A percentile compares a stretch with the other conserved stretches of the same genome.
Evolutionary conservation across 2,888 invertebrate genomes (phyloP).

Genomic region (Onthophagus sagittarius): DNA sequence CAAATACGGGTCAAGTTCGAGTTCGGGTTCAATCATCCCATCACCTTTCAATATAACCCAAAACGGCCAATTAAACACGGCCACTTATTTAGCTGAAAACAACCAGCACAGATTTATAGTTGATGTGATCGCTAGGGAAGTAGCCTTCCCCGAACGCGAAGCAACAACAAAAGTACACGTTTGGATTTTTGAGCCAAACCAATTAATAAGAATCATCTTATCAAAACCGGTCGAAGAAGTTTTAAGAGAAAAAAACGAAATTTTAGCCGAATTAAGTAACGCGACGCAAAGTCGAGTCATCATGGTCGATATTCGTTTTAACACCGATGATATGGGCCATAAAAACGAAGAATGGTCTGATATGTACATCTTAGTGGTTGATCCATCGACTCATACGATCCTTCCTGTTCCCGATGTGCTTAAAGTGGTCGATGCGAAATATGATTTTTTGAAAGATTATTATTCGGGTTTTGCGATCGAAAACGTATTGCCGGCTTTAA

Average conservation of each 20-base stretch:
- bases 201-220: slow-evolving; percentile 78
- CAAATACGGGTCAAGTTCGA: slow-evolving; percentile 70
- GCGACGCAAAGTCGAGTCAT: slow-evolving; percentile 77
- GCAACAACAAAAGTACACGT: slow-evolving; percentile 77
- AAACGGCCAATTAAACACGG: slow-evolving; percentile 68
- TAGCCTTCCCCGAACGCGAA: slow-evolving; percentile 72
- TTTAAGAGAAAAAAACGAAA: slow-evolving; percentile 64
- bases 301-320: slow-evolving; percentile 72
- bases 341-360: slow-evolving; percentile 76
- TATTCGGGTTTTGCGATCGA: slow-evolving; percentile 72
- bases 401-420: slow-evolving; percentile 74
- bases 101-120: slow-evolving; percentile 83
- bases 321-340: slow-evolving; percentile 60
- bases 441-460: slow-evolving; percentile 78
- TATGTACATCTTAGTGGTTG: slow-evolving; percentile 79
- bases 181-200: slow-evolving; percentile 84
- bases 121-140: slow-evolving; percentile 78
- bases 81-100: slow-evolving; percentile 82
- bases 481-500: slow-evolving; percentile 68
- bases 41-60: slow-evolving; percentile 80
- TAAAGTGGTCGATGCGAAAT: slow-evolving; percentile 78
- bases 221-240: slow-evolving; percentile 78
- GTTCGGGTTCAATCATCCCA: slow-evolving; percentile 83
- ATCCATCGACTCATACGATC: slow-evolving; percentile 68
- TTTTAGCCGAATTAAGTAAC: slow-evolving; percentile 67